Evolutionary conservation across 2,888 invertebrate species (phyloP), one percentile per base, ranked within the genome.

Genomic region (Gonocerus acuteangulatus): DNA sequence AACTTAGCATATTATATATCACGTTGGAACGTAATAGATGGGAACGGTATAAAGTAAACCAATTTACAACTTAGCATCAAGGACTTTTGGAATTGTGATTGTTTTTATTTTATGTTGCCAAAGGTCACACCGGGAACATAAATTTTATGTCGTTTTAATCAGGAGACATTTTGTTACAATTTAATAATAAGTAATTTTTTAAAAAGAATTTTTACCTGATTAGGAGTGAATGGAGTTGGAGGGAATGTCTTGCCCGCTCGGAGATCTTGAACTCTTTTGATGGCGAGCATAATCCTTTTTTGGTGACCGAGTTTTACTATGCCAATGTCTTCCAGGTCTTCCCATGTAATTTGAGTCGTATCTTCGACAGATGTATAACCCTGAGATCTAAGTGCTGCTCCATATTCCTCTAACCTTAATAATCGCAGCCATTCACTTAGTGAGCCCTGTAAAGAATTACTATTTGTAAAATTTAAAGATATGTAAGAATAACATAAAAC

Each of bases 251-350:
- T 93, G 49, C 93, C 93, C 54, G 89, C 87, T 69, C 88, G 83
- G 63, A 93, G 89, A 73, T 95, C 92, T 76, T 95, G 95, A 58
- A 97, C 87, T 74, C 95, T 83, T 76, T 96, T 96, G 70, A 97
- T 94, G 65, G 97, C 97, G 72, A 99, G 79, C 72, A 95, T 83
- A 69, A 99, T 88, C 79, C 96, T 94, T 82, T 99, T 99, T 78
- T 99, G 96, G 75, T 99, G 99, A 34, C 99, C 99, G 72, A 92
- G 77, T 71, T 90, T 86, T 21, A 91, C 89, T 71, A 92, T 90
- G 61, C 92, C 91, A 74, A 97, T 94, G 73, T 99, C 97, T 78
- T 99, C 97, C 73, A 99, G 82, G 78, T 99, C 99, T 73, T 99
- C 99, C 95, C 96, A 97, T 63, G 93, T 92, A 59, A 99, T 83